A percentile compares a stretch with the other conserved stretches of the same genome.
Conservation (phyloP, 1,140 invertebrate species). For the Conopomorpha cramerella region DNA sequence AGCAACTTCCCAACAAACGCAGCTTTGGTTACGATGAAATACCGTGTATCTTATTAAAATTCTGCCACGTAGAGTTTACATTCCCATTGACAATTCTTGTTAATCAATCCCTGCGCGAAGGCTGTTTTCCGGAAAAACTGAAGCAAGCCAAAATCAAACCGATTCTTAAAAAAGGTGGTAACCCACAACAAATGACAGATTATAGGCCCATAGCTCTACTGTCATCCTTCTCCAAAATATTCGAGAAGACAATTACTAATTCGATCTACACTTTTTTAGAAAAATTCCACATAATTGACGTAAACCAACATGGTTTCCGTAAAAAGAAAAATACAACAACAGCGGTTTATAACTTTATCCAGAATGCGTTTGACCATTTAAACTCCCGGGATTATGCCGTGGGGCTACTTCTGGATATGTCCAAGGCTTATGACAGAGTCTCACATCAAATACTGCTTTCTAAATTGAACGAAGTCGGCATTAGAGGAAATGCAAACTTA, state of each 20-base stretch:
- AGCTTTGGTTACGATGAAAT: conserved; percentile 1
- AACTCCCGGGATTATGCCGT: neutral
- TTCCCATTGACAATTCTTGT: neutral
- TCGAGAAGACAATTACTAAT: neutral
- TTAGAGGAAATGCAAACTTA: conserved; percentile 1
- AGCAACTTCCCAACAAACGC: too few relatives aligned
- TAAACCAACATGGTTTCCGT: conserved; percentile 1
- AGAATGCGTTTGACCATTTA: neutral
- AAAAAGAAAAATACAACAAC: neutral
- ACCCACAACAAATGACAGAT: neutral
- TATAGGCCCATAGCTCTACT: conserved; percentile 2
- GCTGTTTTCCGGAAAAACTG: neutral
- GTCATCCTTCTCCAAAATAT: too few relatives aligned
- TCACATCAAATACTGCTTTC: neutral
- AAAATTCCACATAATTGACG: neutral
- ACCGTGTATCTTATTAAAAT: neutral
- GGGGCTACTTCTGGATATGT: neutral
- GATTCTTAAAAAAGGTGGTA: conserved; percentile 2
- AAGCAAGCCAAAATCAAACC: conserved; percentile 1
- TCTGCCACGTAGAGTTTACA: neutral
- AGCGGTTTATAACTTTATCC: conserved; percentile 2
- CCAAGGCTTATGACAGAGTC: conserved; percentile 4
- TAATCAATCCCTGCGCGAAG: neutral
- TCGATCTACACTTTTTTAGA: conserved; percentile 1
- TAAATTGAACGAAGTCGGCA: conserved; percentile 2